A percentile compares a stretch with the other conserved stretches of the same genome.
Evolutionary conservation across 2,888 invertebrate genomes (phyloP).

Genomic region (Psylliodes chrysocephalus): DNA sequence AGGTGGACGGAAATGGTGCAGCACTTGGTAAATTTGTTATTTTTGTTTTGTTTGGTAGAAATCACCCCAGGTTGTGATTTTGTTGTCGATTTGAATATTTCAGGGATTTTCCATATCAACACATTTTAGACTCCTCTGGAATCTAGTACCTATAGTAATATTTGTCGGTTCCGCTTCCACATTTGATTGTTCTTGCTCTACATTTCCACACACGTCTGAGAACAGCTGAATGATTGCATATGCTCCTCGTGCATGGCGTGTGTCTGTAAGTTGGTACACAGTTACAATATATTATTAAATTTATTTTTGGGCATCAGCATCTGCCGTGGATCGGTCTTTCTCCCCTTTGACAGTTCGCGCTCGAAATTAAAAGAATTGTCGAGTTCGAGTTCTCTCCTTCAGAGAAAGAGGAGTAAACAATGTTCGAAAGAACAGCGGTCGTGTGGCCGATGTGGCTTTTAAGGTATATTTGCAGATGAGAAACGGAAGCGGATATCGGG

Average conservation of each 20-base stretch:
- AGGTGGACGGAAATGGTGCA: no score
- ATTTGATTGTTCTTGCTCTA: slow-evolving; percentile 2
- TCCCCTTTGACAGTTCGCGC: slow-evolving; percentile 33
- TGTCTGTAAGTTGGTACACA: slow-evolving; percentile 28
- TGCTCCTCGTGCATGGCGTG: slow-evolving; percentile 21
- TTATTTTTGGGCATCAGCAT: slow-evolving; percentile 34
- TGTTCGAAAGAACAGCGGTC: slow-evolving; percentile 16
- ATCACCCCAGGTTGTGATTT: no score
- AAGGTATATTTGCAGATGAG: slow-evolving; percentile 39
- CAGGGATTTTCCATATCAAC: no score
- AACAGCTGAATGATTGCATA: slow-evolving; percentile 33
- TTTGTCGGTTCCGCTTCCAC: background rate
- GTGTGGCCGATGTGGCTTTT: slow-evolving; percentile 35
- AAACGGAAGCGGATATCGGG: slow-evolving; percentile 41
- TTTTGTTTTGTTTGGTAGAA: no score
- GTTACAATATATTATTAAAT: slow-evolving; percentile 39
- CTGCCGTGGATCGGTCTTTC: slow-evolving; percentile 28
- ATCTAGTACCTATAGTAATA: no score
- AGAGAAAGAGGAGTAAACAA: slow-evolving; percentile 31
- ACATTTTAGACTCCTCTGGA: no score
- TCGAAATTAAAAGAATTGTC: slow-evolving; percentile 38
- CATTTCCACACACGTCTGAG: background rate
- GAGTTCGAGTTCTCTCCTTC: slow-evolving; percentile 20
- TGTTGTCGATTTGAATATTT: no score
- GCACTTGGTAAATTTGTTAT: no score